Evolutionary conservation across 2,888 invertebrate species (phyloP), one percentile per base, ranked within the genome.

Genomic region (Eulithis testata): DNA sequence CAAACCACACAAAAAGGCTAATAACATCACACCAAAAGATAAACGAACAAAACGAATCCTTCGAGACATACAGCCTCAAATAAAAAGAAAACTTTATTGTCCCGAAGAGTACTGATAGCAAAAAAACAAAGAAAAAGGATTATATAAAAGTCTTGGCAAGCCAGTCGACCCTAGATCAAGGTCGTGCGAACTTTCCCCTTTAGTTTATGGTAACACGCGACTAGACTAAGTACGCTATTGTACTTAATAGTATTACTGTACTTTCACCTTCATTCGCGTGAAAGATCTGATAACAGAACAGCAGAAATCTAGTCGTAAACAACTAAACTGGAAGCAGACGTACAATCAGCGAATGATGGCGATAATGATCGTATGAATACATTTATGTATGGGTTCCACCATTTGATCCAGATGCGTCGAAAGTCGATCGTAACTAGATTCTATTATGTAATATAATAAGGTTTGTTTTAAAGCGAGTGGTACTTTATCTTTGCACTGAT

Each of bases 121-220:
- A 55, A 1, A 54, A 44, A 44, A 21, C 11, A 45, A 44, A 11
- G 31, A n/a, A 12, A 21, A 21, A 27, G 27, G 11, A 31, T 4
- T 27, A 27, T 12, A 52, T 61, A 56, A 62, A 60, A 70, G 54
- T 63, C 63, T 71, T 73, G 71, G 70, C 71, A 72, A 72, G 58
- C 63, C 70, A 73, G 72, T 70, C 69, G 74, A 72, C 81, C 68
- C 52, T 61, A 60, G 49, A 69, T 56, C 63, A 86, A 85, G 85
- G 87, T 78, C 81, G 73, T 66, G 72, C 72, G 71, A 80, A 83
- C 85, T 85, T 86, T 86, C 81, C 77, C 82, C 79, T 80, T 73
- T 63, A 59, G 67, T 50, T 44, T 60, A 68, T 56, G 40, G 55
- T 52, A 60, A 40, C 67, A 68, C 67, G 67, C 66, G 55, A 67